Evolutionary conservation across 1,140 invertebrate species (phyloP).

Genomic region (Saxidomus purpurata): DNA sequence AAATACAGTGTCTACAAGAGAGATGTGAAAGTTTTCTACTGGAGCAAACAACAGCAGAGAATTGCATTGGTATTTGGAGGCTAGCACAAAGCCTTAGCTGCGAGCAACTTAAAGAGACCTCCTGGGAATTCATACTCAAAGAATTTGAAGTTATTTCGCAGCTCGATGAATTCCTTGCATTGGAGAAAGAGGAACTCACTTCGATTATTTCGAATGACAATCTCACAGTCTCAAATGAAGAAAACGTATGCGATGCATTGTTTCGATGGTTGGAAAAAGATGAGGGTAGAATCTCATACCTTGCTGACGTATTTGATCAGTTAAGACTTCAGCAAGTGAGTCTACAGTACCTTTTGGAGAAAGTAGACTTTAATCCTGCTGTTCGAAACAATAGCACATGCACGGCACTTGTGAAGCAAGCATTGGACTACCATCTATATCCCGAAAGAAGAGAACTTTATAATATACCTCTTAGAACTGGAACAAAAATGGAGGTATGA

Average conservation of each 20-base stretch:
- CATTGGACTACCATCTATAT: constrained; percentile 75
- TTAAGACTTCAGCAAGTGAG: constrained; percentile 72
- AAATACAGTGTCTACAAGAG: constrained; percentile 74
- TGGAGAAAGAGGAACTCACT: constrained; percentile 76
- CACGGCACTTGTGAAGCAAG: constrained; percentile 67
- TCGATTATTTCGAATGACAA: constrained; percentile 74
- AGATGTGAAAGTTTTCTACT: constrained; percentile 76
- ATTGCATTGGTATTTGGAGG: constrained; percentile 74
- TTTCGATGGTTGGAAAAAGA: constrained; percentile 75
- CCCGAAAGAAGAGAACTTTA: constrained; percentile 75
- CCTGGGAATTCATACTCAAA: constrained; percentile 73
- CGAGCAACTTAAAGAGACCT: constrained; percentile 70
- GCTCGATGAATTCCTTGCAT: constrained; percentile 67
- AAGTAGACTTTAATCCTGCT: constrained; percentile 65
- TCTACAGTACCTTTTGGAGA: constrained; percentile 76
- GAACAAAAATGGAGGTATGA: constrained; percentile 68
- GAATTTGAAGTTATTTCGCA: constrained; percentile 76
- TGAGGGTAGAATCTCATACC: constrained; percentile 60
- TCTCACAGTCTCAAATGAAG: constrained; percentile 71
- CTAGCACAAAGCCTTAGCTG: constrained; percentile 73
- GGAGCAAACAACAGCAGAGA: constrained; percentile 69
- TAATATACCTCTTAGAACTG: constrained; percentile 68
- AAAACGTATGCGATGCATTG: constrained; percentile 73
- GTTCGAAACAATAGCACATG: constrained; percentile 52
- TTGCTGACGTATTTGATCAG: constrained; percentile 72